Evolutionary conservation across 2,113 vertebrate genomes (phyloP).

Genomic region (Alligator mississippiensis): DNA sequence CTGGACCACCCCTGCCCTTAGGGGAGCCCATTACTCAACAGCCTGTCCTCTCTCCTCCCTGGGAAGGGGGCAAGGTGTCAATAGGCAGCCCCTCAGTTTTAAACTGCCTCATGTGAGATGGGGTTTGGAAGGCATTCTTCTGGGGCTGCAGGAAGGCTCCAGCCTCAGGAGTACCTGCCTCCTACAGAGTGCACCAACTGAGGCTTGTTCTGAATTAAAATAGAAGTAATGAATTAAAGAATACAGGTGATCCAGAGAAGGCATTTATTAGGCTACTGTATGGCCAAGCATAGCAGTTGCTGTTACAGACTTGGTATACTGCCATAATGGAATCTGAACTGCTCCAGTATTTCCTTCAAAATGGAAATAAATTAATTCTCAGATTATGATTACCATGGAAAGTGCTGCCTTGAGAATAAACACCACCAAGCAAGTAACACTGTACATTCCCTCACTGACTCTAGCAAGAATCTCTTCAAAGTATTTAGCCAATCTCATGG

Average conservation of each 20-base stretch:
- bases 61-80: no score
- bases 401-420: neutral
- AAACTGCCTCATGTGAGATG: no score
- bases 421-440: neutral
- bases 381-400: neutral
- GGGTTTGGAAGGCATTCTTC: no score
- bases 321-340: neutral
- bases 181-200: no score
- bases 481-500: neutral
- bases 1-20: no score
- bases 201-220: neutral
- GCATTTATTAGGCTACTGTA: neutral
- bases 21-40: no score
- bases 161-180: no score
- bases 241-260: neutral
- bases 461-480: neutral
- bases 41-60: no score
- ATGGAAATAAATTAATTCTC: neutral
- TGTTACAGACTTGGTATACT: neutral
- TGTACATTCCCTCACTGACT: neutral
- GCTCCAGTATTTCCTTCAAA: neutral
- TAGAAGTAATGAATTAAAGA: neutral
- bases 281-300: neutral
- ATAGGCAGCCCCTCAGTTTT: no score
- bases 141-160: no score